Base-by-base conservation (phyloP, 2,888 invertebrate species). In the Drosophila mettleri region DNA sequence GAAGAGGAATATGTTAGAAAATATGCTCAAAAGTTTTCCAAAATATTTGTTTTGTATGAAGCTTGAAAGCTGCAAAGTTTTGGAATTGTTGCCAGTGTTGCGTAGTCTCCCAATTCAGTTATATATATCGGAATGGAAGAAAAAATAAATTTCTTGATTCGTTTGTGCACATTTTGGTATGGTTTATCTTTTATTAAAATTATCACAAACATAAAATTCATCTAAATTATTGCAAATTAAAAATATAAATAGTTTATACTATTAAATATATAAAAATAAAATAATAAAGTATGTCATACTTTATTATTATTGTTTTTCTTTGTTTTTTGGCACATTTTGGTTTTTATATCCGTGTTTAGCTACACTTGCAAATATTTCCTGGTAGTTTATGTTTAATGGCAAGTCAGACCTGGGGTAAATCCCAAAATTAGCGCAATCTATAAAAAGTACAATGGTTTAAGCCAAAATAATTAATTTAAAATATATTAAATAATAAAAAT, bases 151-250 rank as follows among this genome's bases (percentile, higher is more conserved):
- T 27, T 18, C 5, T 10, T 41, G 38, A 29, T 54, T 60, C 18
- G 41, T 46, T 69, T 71, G 46, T 58, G 51, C 33, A 41, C 41
- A 46, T 57, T 55, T 68, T 43, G 27, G 34, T 39, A 49, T 51
- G 12, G 58, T 72, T 72, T 64, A 59, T 48, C 67, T 86, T 85
- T 76, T 77, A 75, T 80, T 80, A 68, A 53, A 73, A 69, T 80
- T 81, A 89, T 80, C 87, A 89, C 83, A 89, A 80, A 86, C 73
- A 83, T 65, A 72, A 74, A 82, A 67, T 70, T 74, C 49, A 74
- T 74, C 69, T 80, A 69, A 82, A 76, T 70, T 69, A 80, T 69
- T 72, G 61, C 65, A 85, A 68, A 46, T 66, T 70, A 58, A 48
- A 72, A 63, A 52, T 83, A 80, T 81, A 80, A 80, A 69, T 72